Base-by-base conservation (phyloP, 2,888 invertebrate species). In the Pterobdella sp. region DNA sequence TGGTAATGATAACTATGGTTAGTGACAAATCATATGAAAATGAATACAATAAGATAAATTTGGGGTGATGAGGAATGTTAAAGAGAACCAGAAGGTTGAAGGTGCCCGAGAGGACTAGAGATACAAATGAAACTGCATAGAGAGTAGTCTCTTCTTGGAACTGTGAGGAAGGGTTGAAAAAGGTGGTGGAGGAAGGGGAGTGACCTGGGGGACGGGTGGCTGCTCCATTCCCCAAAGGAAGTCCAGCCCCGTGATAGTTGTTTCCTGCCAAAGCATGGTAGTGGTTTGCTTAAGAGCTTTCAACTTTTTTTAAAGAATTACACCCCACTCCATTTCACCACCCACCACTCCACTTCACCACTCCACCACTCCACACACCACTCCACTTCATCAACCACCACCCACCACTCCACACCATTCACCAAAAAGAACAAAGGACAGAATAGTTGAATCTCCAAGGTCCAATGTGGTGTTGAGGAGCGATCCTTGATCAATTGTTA, bases 401-500 rank as follows among this genome's bases (percentile, higher is more conserved):
- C 32, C n/a, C 32, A 3, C 10, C 34, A 2, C n/a, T 1, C 14
- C 1, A 14, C 34, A 69, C 31, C 34, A 31, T 35, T 67, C 35
- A 81, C 81, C 81, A 74, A 79, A 77, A n/a, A 81, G 77, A 4
- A 65, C 36, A 65, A 81, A 78, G 14, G 73, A 74, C 3, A 75
- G 76, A 31, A 76, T 75, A 7, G 73, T 70, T 10, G 77, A 76
- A 73, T 79, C 79, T 18, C 78, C 78, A 68, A 77, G 79, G 68
- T 78, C 76, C 56, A 80, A 74, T 1, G 70, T 75, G 66, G 80
- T 69, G 14, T 77, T 75, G 67, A 82, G 73, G 68, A 77, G 75
- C 1, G 79, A 79, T 0, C 84, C 84, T n/a, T 77, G 75, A 26
- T 75, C 73, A 0, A 83, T 74, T 0, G 77, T 78, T 3, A 79